Base-by-base conservation (phyloP, 2,797 vertebrate genomes). In the Cyclopterus lumpus region DNA sequence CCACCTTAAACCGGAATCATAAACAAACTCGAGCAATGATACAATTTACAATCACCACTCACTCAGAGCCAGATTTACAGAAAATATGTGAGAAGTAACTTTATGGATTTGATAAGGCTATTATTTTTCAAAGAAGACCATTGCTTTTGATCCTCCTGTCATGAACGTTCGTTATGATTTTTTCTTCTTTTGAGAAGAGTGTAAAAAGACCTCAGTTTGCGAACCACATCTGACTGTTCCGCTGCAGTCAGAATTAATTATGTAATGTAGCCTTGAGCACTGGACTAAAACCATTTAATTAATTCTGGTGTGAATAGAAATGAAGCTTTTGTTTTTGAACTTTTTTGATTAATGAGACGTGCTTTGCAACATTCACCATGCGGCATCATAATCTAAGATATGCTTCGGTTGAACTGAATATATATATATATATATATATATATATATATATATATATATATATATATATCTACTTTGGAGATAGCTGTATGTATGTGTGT, bases 261-360 rank as follows among this genome's bases (percentile, higher is more conserved):
- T 82, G 49, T 71, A 77, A 60, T 69, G 36, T 51, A 55, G 54
- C 54, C 55, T 51, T 32, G 42, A 75, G 65, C 26, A 51, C 4
- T 61, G 9, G 20, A 6, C 20, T 80, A 26, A 81, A 75, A 65
- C 18, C 10, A 66, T 80, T 70, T 67, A 70, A 78, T 80, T 66
- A 62, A 64, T 71, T 67, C 9, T 64, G 24, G 28, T 65, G n/a
- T 81, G 54, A 73, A 66, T 24, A 46, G 16, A 67, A 79, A 65
- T 38, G 9, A 72, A 44, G 14, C 22, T 20, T 71, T 49, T 55
- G 4, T 40, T 71, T 71, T 73, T 58, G 20, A 9, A 22, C 0
- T 63, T 60, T 60, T 77, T 40, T 26, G 7, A 68, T 64, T 44
- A 22, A 12, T 53, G 24, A 69, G 59, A 49, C 48, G 0, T 42